Conservation (phyloP, 2,797 vertebrate genomes). For the Sebastes reedi region DNA sequence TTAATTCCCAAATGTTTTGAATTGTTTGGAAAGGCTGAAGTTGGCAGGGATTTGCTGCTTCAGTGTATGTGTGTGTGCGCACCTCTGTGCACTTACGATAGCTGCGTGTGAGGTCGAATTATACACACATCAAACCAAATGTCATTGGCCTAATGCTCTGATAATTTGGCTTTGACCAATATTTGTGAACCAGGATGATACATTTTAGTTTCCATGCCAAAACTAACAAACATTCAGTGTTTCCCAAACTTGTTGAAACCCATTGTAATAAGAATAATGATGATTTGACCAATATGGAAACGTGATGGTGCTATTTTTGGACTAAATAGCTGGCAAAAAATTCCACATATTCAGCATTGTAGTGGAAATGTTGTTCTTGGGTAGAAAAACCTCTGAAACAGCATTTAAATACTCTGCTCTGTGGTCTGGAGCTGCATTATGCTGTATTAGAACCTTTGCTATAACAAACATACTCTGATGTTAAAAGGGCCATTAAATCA, state of each 20-base stretch:
- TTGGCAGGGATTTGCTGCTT: constrained; percentile 30
- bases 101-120: constrained; percentile 17
- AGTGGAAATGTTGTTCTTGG: constrained; percentile 18
- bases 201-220: background rate
- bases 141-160: constrained; percentile 2
- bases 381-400: constrained; percentile 2
- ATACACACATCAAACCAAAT: constrained; percentile 45
- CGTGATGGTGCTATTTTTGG: background rate
- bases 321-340: background rate
- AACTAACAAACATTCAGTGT: background rate
- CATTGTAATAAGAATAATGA: background rate
- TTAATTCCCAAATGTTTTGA: constrained; percentile 58
- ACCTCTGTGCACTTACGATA: constrained; percentile 25
- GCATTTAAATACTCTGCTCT: background rate
- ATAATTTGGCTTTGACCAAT: background rate
- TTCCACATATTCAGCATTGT: background rate
- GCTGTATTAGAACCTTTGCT: background rate
- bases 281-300: background rate
- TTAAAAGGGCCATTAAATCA: constrained; percentile 8
- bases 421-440: background rate
- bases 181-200: constrained; percentile 23
- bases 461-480: background rate
- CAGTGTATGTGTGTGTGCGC: constrained; percentile 2
- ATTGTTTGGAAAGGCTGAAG: constrained; percentile 55
- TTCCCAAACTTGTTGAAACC: background rate